Percentiles rank a stretch among this genome's conserved stretches.
Evolutionary conservation across 1,140 invertebrate genomes (phyloP).

Genomic region (Eulimnadia texana): DNA sequence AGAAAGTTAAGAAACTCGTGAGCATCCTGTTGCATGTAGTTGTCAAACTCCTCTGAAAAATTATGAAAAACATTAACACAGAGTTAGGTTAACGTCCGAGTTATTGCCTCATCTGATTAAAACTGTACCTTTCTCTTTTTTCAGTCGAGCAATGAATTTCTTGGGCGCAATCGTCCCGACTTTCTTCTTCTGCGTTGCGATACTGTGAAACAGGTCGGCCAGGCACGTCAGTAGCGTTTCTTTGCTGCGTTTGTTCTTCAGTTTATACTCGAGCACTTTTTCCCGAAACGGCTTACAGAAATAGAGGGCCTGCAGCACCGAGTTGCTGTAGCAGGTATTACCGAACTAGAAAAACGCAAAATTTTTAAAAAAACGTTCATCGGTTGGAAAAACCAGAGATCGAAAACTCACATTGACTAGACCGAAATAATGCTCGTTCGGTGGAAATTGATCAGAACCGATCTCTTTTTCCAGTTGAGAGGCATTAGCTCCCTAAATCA

Average conservation of each 20-base stretch:
- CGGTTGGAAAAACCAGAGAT: too few species aligned
- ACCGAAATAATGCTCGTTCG: slow-evolving; percentile 97
- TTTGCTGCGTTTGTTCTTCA: slow-evolving; percentile 92
- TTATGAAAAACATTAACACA: slow-evolving; percentile 18
- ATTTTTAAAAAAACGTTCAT: slow-evolving; percentile 5
- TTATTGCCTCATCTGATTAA: slow-evolving; percentile 1
- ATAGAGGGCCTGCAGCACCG: slow-evolving; percentile 96
- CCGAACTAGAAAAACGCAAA: slow-evolving; percentile 70
- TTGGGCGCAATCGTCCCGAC: slow-evolving; percentile 98
- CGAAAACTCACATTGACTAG: slow-evolving; percentile 79
- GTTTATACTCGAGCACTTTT: slow-evolving; percentile 95
- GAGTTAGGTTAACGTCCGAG: not conserved
- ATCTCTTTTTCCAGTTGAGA: slow-evolving; percentile 96
- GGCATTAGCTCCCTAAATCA: slow-evolving; percentile 77
- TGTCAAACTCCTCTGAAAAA: slow-evolving; percentile 95
- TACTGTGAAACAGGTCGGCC: slow-evolving; percentile 96
- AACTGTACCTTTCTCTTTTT: slow-evolving; percentile 86
- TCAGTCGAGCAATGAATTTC: slow-evolving; percentile 93
- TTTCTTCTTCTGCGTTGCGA: slow-evolving; percentile 98
- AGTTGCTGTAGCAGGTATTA: slow-evolving; percentile 99
- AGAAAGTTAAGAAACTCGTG: slow-evolving; percentile 99
- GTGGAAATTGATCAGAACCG: slow-evolving; percentile 89
- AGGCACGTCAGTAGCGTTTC: slow-evolving; percentile 95
- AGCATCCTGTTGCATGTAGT: slow-evolving; percentile 99
- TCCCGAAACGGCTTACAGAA: slow-evolving; percentile 98